phyloP scores from a whole-genome alignment of 2,888 invertebrate genomes.

The Athalia circularis region DNA sequence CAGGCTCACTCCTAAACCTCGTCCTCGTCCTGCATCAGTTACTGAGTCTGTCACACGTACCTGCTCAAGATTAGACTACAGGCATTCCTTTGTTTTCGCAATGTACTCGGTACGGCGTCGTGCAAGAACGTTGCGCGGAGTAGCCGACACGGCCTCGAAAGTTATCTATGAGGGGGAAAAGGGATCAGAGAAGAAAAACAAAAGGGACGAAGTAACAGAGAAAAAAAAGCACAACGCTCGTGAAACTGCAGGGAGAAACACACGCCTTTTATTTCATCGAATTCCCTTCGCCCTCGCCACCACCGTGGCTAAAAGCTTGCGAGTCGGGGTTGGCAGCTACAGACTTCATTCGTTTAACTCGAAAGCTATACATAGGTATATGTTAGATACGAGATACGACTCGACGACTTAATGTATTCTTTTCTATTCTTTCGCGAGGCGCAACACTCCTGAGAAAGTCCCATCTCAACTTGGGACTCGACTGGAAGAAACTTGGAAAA shows the following conservation, averaged over 20 bases:
- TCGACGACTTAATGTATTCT: constrained; percentile 33
- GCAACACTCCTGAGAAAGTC: constrained; percentile 4
- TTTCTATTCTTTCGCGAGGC: constrained; percentile 23
- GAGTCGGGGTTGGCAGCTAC: not conserved
- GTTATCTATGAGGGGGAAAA: too few relatives aligned
- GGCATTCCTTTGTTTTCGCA: not conserved
- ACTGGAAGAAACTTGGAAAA: not conserved
- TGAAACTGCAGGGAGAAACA: not conserved
- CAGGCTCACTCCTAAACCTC: not conserved
- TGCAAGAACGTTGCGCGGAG: too few relatives aligned
- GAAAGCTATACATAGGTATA: not conserved
- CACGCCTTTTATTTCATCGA: constrained; percentile 7
- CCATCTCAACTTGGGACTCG: not conserved
- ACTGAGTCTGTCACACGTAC: not conserved
- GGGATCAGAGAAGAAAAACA: too few relatives aligned
- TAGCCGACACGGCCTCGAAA: too few relatives aligned
- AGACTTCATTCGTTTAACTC: constrained; percentile 23
- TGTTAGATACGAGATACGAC: not conserved
- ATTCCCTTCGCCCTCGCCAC: not conserved
- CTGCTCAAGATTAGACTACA: too few relatives aligned
- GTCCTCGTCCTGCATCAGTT: constrained; percentile 19
- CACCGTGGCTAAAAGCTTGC: not conserved
- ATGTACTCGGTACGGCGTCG: not conserved
- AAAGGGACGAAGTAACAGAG: not conserved
- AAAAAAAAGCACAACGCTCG: not conserved